A percentile compares a stretch with the other conserved stretches of the same genome.
phyloP scores from a whole-genome alignment of 23 tunicate species.

The Oikopleura albicans region DNA sequence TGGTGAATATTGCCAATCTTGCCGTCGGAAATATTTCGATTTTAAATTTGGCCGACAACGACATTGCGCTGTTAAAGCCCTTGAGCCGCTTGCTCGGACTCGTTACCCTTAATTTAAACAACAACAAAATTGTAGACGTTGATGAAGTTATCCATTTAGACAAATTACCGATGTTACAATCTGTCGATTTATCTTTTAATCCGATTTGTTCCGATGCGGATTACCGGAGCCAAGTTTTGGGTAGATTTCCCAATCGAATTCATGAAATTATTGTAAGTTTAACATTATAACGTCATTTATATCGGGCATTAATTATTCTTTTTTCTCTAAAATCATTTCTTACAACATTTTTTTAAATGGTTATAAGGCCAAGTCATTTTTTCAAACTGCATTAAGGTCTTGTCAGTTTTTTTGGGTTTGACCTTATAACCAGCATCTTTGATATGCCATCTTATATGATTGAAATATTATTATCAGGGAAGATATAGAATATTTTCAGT shows the following conservation, averaged over 20 bases:
- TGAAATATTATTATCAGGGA: too few relatives aligned
- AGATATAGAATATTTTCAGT: too few relatives aligned
- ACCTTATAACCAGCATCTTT: too few relatives aligned
- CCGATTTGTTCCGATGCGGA: background rate
- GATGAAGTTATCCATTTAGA: background rate
- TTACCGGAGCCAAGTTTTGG: background rate
- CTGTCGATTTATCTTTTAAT: background rate
- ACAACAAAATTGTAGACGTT: background rate
- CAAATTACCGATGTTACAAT: background rate
- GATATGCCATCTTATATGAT: too few relatives aligned
- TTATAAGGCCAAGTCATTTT: too few relatives aligned
- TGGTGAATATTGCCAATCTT: too few relatives aligned
- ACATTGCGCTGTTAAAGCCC: background rate
- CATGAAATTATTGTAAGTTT: background rate
- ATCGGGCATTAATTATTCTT: too few relatives aligned
- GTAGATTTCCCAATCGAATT: background rate
- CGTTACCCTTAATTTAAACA: background rate
- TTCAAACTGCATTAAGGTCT: too few relatives aligned
- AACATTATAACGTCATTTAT: too few relatives aligned
- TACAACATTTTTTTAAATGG: too few relatives aligned
- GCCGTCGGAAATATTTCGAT: constrained; percentile 2
- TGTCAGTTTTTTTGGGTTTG: too few relatives aligned
- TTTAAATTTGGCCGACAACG: background rate
- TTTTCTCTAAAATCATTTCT: too few relatives aligned
- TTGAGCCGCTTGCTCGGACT: background rate